Evolutionary conservation across 1,140 invertebrate species (phyloP), one percentile per base, ranked within the genome.

Genomic region (Zelostemma sp.): DNA sequence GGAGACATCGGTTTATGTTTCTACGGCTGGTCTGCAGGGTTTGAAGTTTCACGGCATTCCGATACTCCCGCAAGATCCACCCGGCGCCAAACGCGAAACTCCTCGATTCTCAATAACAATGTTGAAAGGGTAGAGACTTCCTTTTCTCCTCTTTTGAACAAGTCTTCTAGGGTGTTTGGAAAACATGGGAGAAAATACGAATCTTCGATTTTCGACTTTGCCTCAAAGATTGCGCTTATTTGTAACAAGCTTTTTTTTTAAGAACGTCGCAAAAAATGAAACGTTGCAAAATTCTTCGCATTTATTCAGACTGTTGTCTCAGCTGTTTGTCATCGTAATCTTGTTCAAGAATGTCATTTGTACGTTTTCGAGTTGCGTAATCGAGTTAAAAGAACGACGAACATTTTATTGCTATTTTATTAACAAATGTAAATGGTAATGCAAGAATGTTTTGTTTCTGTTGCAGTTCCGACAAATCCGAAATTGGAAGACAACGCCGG

Each of bases 91-190:
- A 62, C 80, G 80, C 53, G 65, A 72, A 68, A 33, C 45, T 56
- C 81, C 81, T 77, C 79, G 78, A 33, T 74, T 75, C 54, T 82
- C 81, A 72, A 76, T 84, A 62, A 79, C 77, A 25, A 80, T 77
- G 68, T 64, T 76, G 41, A 80, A 81, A 80, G 75, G 71, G 67
- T 62, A 66, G 59, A 70, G 9, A 51, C 11, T 18, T 18, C 33
- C 12, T 11, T 25, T 48, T 11, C 17, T 38, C 15, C 15, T 41
- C n/a, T 14, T 11, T 3, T 5, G 3, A 14, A n/a, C 12, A 38
- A 38, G 1, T 3, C n/a, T n/a, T n/a, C n/a, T n/a, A n/a, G 35
- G 9, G n/a, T n/a, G 11, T 14, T 38, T 38, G 9, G 12, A 38
- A 38, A 38, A 11, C 3, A 38, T 38, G 9, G 12, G 12, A 38